phyloP scores from a whole-genome alignment of 2,888 invertebrate species.

The Drosophila sordidapex region DNA sequence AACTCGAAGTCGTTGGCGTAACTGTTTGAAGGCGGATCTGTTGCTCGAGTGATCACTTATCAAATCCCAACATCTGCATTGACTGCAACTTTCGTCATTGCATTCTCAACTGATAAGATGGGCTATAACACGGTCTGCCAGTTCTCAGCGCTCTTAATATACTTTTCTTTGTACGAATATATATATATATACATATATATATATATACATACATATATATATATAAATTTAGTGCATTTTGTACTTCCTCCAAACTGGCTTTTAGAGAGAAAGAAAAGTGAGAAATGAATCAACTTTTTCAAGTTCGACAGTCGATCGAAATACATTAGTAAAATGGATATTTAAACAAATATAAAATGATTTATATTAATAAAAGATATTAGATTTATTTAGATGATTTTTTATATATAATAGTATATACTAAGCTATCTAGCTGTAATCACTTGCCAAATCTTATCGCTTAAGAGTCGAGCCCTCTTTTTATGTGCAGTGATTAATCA shows the following conservation, averaged over 20 bases:
- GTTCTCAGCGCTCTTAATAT: constrained; percentile 10
- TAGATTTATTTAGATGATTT: not conserved
- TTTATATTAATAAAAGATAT: not conserved
- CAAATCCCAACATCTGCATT: constrained; percentile 67
- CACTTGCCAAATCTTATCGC: constrained; percentile 7
- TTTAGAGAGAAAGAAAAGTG: not conserved
- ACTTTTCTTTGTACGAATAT: not conserved
- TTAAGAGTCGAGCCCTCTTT: constrained; percentile 23
- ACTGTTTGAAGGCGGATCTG: constrained; percentile 47
- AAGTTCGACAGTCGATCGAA: not conserved
- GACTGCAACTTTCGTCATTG: constrained; percentile 56
- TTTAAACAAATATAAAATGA: not conserved
- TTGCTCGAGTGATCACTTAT: constrained; percentile 46
- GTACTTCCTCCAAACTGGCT: not conserved
- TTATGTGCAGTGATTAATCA: not conserved
- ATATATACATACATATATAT: not conserved
- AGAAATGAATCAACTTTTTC: not conserved
- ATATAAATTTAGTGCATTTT: not conserved
- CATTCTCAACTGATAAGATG: constrained; percentile 59
- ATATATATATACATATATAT: not conserved
- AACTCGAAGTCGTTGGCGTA: constrained; percentile 30
- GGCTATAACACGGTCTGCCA: constrained; percentile 4
- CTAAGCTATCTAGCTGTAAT: not conserved
- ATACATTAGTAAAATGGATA: not conserved
- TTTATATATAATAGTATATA: not conserved